These are phyloP conservation scores for Harpalus rubripes DNA, from an alignment of 2,888 invertebrate genomes.

Conservation along the genomic window DNA sequence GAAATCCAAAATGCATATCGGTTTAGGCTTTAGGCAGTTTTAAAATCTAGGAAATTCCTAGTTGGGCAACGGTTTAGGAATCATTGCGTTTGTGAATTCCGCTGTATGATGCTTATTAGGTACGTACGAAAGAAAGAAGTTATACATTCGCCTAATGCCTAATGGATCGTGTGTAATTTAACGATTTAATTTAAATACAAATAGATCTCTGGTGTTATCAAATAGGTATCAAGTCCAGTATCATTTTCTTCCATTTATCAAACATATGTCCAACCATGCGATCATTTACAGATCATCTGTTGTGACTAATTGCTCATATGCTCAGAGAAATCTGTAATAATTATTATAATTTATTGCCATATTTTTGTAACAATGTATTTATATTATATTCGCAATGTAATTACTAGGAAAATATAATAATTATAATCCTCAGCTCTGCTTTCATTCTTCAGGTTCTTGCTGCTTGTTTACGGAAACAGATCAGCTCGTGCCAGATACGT, in stretches of 20 bases:
- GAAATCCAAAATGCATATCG: too few relatives aligned
- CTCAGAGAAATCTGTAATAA: slow-evolving; percentile 34
- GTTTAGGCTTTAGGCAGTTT: too few relatives aligned
- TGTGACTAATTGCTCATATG: slow-evolving; percentile 34
- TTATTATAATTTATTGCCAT: slow-evolving; percentile 36
- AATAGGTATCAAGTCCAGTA: too few relatives aligned
- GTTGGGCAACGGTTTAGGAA: too few relatives aligned
- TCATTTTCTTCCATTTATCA: background rate
- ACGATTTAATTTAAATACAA: too few relatives aligned
- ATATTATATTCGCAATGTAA: background rate
- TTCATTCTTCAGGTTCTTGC: slow-evolving; percentile 2
- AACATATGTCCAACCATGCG: slow-evolving; percentile 11
- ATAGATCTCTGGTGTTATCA: too few relatives aligned
- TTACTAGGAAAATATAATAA: slow-evolving; percentile 1
- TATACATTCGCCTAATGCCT: too few relatives aligned
- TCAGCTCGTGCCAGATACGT: background rate
- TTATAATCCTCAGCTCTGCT: background rate
- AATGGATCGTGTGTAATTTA: too few relatives aligned
- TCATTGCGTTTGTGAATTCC: too few relatives aligned
- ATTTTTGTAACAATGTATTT: slow-evolving; percentile 12
- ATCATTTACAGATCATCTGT: slow-evolving; percentile 48
- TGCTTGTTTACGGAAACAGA: slow-evolving; percentile 16
- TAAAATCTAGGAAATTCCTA: too few relatives aligned
- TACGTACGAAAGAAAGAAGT: too few relatives aligned
- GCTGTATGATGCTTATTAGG: too few relatives aligned